Conservation (phyloP, 2,113 vertebrate genomes). For the Nicator chloris region DNA sequence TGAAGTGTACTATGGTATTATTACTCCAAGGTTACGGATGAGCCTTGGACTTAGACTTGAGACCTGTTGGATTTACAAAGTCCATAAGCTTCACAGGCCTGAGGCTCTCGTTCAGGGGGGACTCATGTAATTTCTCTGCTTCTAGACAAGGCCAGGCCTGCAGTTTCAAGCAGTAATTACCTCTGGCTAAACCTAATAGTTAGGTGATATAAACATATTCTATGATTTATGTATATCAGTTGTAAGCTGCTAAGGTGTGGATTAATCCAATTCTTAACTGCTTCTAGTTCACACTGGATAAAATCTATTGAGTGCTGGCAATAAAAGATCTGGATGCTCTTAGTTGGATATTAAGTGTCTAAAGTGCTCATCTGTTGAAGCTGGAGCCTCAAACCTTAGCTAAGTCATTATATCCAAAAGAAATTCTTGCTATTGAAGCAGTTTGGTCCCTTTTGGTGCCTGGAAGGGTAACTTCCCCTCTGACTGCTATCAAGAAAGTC, state of each 20-base stretch:
- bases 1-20: neutral
- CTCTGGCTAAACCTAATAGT: neutral
- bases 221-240: neutral
- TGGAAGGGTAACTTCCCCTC: neutral
- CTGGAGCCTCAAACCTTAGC: neutral
- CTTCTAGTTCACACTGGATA: neutral
- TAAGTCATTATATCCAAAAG: neutral
- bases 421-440: neutral
- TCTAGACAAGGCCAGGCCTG: neutral
- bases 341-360: neutral
- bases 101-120: neutral
- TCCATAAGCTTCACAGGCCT: neutral
- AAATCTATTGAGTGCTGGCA: neutral
- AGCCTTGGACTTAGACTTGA: neutral
- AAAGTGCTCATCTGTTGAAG: neutral
- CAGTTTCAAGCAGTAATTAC: neutral
- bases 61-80: neutral
- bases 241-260: neutral
- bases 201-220: neutral
- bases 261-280: neutral
- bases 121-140: neutral
- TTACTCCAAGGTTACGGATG: neutral
- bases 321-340: neutral
- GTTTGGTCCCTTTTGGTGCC: neutral
- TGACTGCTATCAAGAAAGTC: neutral